A percentile compares a stretch with the other conserved stretches of the same genome.
Evolutionary conservation across 2,888 invertebrate genomes (phyloP).

Genomic region (Drosophila incognita): DNA sequence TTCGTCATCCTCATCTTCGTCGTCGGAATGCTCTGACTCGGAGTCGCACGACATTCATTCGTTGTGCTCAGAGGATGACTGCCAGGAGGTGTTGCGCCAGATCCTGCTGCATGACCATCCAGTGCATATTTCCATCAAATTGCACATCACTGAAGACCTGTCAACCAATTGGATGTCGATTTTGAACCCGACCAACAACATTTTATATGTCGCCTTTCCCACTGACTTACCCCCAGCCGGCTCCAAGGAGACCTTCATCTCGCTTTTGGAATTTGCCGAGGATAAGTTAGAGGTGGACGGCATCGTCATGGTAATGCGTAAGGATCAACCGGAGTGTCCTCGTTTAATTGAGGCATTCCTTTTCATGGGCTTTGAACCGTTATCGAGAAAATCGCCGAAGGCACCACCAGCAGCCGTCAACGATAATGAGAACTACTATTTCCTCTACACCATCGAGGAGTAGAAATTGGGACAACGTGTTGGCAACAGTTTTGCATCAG

Average conservation of each 20-base stretch:
- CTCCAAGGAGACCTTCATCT: conserved; percentile 97
- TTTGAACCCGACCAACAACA: conserved; percentile 87
- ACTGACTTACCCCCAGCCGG: conserved; percentile 94
- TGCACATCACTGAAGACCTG: conserved; percentile 91
- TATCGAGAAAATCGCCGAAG: conserved; percentile 92
- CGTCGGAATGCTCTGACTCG: conserved; percentile 84
- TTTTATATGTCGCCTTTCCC: conserved; percentile 95
- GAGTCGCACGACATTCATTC: conserved; percentile 83
- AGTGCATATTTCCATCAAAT: conserved; percentile 90
- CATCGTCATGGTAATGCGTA: conserved; percentile 91
- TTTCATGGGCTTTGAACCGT: conserved; percentile 96
- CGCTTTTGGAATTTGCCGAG: conserved; percentile 97
- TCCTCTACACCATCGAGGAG: conserved; percentile 85
- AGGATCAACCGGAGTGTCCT: conserved; percentile 93
- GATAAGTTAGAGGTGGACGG: conserved; percentile 94
- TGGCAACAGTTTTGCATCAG: conserved; percentile 42
- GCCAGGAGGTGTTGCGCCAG: conserved; percentile 87
- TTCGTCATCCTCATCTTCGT: conserved; percentile 74
- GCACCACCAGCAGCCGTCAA: conserved; percentile 89
- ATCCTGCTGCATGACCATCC: conserved; percentile 89
- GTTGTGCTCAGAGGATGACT: conserved; percentile 84
- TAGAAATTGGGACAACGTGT: conserved; percentile 64
- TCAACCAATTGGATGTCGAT: conserved; percentile 94
- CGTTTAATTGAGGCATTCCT: conserved; percentile 97
- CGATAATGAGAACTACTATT: conserved; percentile 87